A percentile compares a stretch with the other conserved stretches of the same genome.
phyloP scores from a whole-genome alignment of 2,888 invertebrate genomes.

The Omphaloscelis lunosa region DNA sequence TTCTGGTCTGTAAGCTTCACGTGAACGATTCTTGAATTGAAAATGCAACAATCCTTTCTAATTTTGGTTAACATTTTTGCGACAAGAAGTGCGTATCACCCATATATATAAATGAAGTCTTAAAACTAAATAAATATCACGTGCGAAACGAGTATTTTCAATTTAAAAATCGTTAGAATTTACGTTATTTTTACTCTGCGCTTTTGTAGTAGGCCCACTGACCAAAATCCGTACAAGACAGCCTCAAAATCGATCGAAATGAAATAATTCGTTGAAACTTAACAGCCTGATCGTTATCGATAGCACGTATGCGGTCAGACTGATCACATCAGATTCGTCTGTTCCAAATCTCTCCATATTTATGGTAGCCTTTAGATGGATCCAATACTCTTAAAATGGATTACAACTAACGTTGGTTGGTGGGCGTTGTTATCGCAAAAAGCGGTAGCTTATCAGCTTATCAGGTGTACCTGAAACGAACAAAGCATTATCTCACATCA shows the following conservation, averaged over 20 bases:
- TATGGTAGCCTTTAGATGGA: background rate
- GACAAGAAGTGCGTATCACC: background rate
- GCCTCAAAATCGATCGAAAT: background rate
- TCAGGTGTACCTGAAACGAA: background rate
- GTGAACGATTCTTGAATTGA: background rate
- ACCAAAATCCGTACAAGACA: background rate
- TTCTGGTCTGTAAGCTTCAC: too few relatives aligned
- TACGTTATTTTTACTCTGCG: background rate
- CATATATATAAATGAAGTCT: background rate
- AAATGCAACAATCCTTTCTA: background rate
- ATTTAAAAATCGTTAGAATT: background rate
- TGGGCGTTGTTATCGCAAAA: background rate
- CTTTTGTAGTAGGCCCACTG: too few relatives aligned
- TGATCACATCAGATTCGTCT: background rate
- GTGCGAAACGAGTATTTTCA: background rate
- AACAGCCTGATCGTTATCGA: background rate
- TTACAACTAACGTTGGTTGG: background rate
- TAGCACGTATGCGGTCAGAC: background rate
- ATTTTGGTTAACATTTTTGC: background rate
- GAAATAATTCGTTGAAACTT: too few relatives aligned
- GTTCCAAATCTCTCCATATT: background rate
- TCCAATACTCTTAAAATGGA: background rate
- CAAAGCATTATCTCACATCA: background rate
- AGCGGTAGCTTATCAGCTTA: background rate
- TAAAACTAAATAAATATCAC: background rate